phyloP scores from a whole-genome alignment of 1,140 invertebrate genomes.

The Pseudomyrmex sp. region DNA sequence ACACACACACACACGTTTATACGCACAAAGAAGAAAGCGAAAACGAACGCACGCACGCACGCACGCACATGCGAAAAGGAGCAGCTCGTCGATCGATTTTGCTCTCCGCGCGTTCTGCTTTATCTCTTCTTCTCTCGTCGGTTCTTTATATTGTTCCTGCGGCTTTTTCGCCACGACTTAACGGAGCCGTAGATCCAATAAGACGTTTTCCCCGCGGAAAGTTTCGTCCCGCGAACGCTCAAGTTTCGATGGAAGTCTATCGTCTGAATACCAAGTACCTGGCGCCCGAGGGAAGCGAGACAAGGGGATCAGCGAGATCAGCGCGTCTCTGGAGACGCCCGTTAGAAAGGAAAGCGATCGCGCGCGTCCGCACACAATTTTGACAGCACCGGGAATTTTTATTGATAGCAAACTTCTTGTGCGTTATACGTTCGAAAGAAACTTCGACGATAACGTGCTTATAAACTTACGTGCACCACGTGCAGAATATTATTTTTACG shows the following conservation, averaged over 20 bases:
- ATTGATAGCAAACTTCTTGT: background rate
- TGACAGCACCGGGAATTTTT: conserved; percentile 14
- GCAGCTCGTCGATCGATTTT: conserved; percentile 38
- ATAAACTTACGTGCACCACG: background rate
- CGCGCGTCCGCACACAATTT: conserved; percentile 29
- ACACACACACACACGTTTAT: conserved; percentile 1
- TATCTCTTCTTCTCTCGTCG: conserved; percentile 21
- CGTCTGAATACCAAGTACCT: conserved; percentile 78
- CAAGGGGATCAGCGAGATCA: conserved; percentile 56
- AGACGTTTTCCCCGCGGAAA: conserved; percentile 72
- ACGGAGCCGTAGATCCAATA: conserved; percentile 75
- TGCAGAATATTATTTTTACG: background rate
- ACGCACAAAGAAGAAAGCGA: background rate
- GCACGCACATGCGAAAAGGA: background rate
- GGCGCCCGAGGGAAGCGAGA: conserved; percentile 39
- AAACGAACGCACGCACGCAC: too few relatives aligned
- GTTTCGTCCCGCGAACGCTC: conserved; percentile 71
- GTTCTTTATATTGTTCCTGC: conserved; percentile 44
- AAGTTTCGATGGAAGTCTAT: conserved; percentile 79
- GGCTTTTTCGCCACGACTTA: conserved; percentile 34
- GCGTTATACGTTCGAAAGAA: background rate
- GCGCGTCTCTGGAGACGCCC: conserved; percentile 42
- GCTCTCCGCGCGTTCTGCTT: background rate
- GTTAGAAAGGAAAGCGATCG: conserved; percentile 53
- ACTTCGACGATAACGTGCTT: conserved; percentile 8